phyloP scores from a whole-genome alignment of 1,140 invertebrate genomes.

The Lanistes nyassanus region DNA sequence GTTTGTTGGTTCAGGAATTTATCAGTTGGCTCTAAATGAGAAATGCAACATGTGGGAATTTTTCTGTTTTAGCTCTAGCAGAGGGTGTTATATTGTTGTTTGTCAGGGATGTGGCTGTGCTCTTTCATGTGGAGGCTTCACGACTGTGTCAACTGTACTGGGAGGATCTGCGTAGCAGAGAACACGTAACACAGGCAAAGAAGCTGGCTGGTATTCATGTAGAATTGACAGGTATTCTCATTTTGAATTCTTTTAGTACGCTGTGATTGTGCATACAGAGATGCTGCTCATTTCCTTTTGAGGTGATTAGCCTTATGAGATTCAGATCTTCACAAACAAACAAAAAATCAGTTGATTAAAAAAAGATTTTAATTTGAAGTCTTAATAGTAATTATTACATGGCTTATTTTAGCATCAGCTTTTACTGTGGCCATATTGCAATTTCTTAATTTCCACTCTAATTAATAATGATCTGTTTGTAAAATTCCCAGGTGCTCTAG shows the following conservation, averaged over 20 bases:
- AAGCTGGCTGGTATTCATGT: constrained; percentile 75
- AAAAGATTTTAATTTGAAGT: neutral
- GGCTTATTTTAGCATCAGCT: neutral
- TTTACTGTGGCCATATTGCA: neutral
- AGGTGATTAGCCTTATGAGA: no score
- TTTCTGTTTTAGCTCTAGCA: no score
- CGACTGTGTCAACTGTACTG: constrained; percentile 81
- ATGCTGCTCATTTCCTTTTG: no score
- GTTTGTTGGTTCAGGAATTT: no score
- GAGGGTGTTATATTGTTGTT: no score
- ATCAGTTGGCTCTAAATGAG: no score
- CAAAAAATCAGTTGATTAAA: no score
- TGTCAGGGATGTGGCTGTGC: constrained; percentile 34
- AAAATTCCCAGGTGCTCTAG: constrained; percentile 75
- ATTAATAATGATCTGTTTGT: neutral
- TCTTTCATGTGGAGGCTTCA: constrained; percentile 78
- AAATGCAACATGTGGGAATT: no score
- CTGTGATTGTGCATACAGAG: no score
- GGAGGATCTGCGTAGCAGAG: constrained; percentile 76
- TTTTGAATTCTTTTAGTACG: no score
- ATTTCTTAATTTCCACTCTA: neutral
- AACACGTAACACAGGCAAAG: constrained; percentile 75
- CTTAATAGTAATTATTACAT: neutral
- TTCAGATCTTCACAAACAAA: no score
- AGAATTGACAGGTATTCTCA: constrained; percentile 71